Conservation (phyloP, 1,140 invertebrate genomes). For the Magallana gigas region DNA sequence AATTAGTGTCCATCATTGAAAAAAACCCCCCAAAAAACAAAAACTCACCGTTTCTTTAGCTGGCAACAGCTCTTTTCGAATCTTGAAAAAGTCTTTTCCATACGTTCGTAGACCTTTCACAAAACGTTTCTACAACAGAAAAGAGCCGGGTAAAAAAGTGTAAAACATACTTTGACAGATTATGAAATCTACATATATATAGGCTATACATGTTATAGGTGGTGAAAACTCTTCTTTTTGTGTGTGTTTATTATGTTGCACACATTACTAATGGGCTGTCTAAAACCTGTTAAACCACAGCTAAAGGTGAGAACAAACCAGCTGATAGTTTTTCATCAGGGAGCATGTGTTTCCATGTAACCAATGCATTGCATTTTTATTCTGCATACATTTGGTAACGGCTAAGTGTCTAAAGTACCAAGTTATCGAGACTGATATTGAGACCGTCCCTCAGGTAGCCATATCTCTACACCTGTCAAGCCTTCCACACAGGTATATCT, state of each 20-base stretch:
- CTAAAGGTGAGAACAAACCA: slow-evolving; percentile 3
- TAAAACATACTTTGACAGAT: background rate
- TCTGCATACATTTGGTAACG: background rate
- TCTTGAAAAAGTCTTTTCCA: slow-evolving; percentile 99
- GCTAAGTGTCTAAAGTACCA: background rate
- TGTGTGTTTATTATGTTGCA: background rate
- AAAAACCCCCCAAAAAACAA: background rate
- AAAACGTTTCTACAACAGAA: slow-evolving; percentile 83
- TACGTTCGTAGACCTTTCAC: slow-evolving; percentile 98
- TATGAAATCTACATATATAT: too few species aligned
- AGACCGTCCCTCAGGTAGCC: background rate
- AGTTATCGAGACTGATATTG: background rate
- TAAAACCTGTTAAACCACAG: background rate
- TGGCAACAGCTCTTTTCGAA: slow-evolving; percentile 96
- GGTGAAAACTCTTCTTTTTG: background rate
- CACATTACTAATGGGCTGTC: background rate
- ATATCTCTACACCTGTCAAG: background rate
- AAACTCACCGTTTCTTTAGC: slow-evolving; percentile 94
- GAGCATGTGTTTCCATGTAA: slow-evolving; percentile 9
- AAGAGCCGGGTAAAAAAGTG: slow-evolving; percentile 16
- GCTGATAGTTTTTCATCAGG: background rate
- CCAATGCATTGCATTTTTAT: background rate
- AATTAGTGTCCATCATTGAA: too few species aligned
- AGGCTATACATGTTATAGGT: too few species aligned
- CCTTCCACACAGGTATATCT: background rate